Conservation (phyloP, 2,888 invertebrate genomes). For the Apomyelois bistriatella region DNA sequence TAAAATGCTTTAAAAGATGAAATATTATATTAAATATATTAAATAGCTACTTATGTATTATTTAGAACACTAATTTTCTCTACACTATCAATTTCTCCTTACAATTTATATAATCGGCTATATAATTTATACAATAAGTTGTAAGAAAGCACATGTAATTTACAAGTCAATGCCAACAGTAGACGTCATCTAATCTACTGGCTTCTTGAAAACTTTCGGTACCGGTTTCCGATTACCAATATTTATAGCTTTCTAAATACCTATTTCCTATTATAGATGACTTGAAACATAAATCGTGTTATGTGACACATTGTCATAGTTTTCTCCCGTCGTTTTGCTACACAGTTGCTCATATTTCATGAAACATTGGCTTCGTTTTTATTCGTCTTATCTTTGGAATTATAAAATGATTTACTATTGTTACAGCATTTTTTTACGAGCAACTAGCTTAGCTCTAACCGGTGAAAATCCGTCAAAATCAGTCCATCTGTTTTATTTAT, state of each 20-base stretch:
- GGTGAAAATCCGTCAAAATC: too few species aligned
- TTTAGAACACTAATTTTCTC: background rate
- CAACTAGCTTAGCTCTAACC: too few species aligned
- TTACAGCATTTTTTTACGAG: too few species aligned
- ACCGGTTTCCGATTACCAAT: conserved; percentile 11
- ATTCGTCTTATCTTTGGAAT: too few species aligned
- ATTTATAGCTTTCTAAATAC: conserved; percentile 11
- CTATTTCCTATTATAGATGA: background rate
- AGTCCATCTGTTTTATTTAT: too few species aligned
- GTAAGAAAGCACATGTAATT: conserved; percentile 12
- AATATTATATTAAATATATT: background rate
- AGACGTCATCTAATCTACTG: background rate
- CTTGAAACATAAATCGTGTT: background rate
- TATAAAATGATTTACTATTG: too few species aligned
- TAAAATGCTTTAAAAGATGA: too few species aligned
- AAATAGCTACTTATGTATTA: background rate
- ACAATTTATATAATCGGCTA: background rate
- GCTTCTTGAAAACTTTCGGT: conserved; percentile 9
- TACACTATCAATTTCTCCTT: background rate
- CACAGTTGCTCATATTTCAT: too few species aligned
- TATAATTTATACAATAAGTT: conserved; percentile 6
- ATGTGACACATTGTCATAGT: background rate
- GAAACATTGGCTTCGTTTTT: too few species aligned
- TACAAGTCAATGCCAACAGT: conserved; percentile 9
- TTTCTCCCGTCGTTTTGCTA: too few species aligned